Evolutionary conservation across 2,888 invertebrate genomes (phyloP), one percentile per base, ranked within the genome.

Genomic region (Ochlodes sylvanus): DNA sequence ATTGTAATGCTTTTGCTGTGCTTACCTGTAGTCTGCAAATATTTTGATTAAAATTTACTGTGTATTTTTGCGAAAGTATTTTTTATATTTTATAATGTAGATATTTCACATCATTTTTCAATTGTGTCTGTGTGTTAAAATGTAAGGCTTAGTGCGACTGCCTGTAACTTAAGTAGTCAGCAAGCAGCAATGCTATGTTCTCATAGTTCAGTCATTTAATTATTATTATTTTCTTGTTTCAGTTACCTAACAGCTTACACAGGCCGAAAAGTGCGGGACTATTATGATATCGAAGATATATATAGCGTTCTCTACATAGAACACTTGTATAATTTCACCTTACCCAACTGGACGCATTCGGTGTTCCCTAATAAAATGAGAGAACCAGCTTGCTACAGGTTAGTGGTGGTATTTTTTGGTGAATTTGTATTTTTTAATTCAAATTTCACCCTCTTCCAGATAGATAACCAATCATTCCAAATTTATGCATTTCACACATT

Each of bases 231-330:
- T 61, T 72, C 57, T 32, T 69, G 55, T 89, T 88, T 73, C 78
- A 94, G 93, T 56, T 96, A 96, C 80, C 81, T 98, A 50, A 93
- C 95, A 0, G 83, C 93, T n/a, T 84, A 96, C 73, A 88, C 96
- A 0, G 97, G 97, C 0, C 85, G 79, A 52, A 82, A 86, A 50
- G 86, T 97, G 0, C 87, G 90, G 14, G 89, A 93, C 63, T 89
- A 96, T 54, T 80, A 90, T 72, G 89, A 90, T 32, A 88, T 96
- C 0, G 91, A 94, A 70, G 94, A 94, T 70, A 84, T 97, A 12
- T 97, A 96, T 78, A 95, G 95, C 76, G 94, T 93, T 0, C 85
- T 97, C 4, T 94, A 87, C 52, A 97, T 97, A 68, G 97, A 97
- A 87, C 79, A 82, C 2, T 73, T 94, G 3, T 94, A 96, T 72